phyloP scores from a whole-genome alignment of 2,888 invertebrate species.

The Barypeithes pellucidus region DNA sequence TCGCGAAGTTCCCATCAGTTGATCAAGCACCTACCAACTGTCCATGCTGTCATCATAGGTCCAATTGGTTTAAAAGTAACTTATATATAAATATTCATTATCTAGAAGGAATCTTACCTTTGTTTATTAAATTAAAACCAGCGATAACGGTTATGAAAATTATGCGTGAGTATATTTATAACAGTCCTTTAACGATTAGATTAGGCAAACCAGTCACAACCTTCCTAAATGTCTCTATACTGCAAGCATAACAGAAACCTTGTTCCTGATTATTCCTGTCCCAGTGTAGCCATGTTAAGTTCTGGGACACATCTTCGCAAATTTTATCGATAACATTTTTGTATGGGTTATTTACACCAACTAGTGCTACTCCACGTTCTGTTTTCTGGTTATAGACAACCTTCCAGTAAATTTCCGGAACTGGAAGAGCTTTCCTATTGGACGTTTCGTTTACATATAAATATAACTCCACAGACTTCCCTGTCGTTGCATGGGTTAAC shows the following conservation, averaged over 20 bases:
- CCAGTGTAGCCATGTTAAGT: constrained; percentile 77
- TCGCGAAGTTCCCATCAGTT: too few relatives aligned
- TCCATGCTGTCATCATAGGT: too few relatives aligned
- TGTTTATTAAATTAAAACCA: too few relatives aligned
- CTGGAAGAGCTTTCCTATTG: constrained; percentile 69
- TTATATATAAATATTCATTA: too few relatives aligned
- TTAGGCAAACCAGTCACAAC: constrained; percentile 73
- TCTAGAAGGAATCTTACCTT: too few relatives aligned
- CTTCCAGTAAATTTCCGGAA: constrained; percentile 76
- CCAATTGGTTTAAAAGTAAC: too few relatives aligned
- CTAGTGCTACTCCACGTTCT: constrained; percentile 74
- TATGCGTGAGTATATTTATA: constrained; percentile 18
- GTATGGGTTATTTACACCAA: constrained; percentile 78
- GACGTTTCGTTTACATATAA: constrained; percentile 59
- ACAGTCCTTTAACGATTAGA: constrained; percentile 68
- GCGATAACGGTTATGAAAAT: too few relatives aligned
- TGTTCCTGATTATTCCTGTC: constrained; percentile 68
- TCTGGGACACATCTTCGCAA: constrained; percentile 72
- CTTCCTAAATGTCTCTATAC: constrained; percentile 74
- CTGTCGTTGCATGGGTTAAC: constrained; percentile 55
- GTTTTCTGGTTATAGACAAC: constrained; percentile 74
- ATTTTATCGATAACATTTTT: constrained; percentile 53
- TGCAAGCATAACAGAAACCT: constrained; percentile 79
- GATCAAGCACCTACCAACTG: too few relatives aligned
- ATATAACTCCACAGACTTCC: constrained; percentile 60